Conservation (phyloP, 2,113 vertebrate genomes). For the Prunella fulvescens region DNA sequence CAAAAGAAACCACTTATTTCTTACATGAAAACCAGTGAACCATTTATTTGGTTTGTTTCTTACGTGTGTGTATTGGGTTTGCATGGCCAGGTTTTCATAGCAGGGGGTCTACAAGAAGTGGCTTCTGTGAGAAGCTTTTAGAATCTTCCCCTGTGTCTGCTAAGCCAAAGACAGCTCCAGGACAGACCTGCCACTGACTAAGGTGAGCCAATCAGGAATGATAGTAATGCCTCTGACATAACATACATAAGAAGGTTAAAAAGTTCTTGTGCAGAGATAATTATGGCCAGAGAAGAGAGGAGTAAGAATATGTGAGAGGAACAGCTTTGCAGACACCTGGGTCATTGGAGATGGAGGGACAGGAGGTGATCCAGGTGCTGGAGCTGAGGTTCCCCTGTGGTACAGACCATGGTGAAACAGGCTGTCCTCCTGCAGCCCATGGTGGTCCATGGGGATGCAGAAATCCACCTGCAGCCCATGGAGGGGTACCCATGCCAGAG, state of each 20-base stretch:
- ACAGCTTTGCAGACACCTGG: not conserved
- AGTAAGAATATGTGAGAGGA: not conserved
- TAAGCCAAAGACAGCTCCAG: not conserved
- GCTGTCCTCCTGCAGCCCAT: not conserved
- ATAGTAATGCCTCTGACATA: not conserved
- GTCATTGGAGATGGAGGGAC: not conserved
- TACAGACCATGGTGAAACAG: not conserved
- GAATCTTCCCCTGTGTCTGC: not conserved
- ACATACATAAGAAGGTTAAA: not conserved
- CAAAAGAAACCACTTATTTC: not conserved
- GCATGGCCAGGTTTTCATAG: not conserved
- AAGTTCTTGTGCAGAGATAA: not conserved
- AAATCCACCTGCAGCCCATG: not conserved
- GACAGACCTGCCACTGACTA: not conserved
- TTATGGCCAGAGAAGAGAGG: not conserved
- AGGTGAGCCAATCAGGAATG: not conserved
- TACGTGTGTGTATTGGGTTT: not conserved
- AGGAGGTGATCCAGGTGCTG: not conserved
- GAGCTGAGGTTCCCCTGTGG: not conserved
- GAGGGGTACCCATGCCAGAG: not conserved
- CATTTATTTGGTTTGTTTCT: not conserved
- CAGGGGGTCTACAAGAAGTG: no score
- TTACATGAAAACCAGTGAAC: not conserved
- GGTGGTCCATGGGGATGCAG: not conserved
- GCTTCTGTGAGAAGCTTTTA: not conserved